Evolutionary conservation across 1,140 invertebrate species (phyloP).

Genomic region (Stegodyphus dumicola): DNA sequence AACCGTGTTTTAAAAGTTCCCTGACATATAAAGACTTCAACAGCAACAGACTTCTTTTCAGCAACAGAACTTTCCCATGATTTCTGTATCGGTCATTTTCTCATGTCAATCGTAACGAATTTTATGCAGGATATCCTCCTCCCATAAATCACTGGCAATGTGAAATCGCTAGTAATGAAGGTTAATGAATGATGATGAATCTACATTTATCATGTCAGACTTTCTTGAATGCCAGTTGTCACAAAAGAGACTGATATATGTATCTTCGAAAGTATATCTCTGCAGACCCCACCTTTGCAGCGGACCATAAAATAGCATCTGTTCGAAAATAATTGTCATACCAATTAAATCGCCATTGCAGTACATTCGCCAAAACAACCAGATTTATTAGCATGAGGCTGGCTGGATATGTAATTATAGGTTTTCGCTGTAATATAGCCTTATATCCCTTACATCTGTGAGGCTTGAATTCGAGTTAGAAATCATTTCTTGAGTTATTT

Average conservation of each 20-base stretch:
- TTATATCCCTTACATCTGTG: constrained; percentile 23
- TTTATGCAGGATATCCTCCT: not conserved
- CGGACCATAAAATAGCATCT: constrained; percentile 5
- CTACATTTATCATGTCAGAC: not conserved
- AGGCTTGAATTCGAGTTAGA: constrained; percentile 11
- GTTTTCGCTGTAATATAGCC: not conserved
- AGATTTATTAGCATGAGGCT: constrained; percentile 5
- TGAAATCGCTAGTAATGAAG: not conserved
- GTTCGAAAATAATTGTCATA: constrained; percentile 40
- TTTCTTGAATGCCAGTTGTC: constrained; percentile 33
- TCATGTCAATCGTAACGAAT: not conserved
- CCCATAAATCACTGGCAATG: not conserved
- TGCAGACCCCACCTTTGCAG: constrained; percentile 14
- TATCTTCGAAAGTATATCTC: not conserved
- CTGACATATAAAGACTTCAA: not conserved
- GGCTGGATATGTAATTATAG: constrained; percentile 19
- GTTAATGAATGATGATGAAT: not conserved
- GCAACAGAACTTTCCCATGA: not conserved
- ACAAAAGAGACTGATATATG: constrained; percentile 36
- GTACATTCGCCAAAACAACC: not conserved
- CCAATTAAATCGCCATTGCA: constrained; percentile 22
- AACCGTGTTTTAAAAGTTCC: not conserved
- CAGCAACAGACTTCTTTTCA: not conserved
- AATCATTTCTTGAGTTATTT: constrained; percentile 5
- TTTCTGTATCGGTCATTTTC: not conserved